Conservation (phyloP, 2,113 vertebrate genomes). For the Trochalopteron elliotii region DNA sequence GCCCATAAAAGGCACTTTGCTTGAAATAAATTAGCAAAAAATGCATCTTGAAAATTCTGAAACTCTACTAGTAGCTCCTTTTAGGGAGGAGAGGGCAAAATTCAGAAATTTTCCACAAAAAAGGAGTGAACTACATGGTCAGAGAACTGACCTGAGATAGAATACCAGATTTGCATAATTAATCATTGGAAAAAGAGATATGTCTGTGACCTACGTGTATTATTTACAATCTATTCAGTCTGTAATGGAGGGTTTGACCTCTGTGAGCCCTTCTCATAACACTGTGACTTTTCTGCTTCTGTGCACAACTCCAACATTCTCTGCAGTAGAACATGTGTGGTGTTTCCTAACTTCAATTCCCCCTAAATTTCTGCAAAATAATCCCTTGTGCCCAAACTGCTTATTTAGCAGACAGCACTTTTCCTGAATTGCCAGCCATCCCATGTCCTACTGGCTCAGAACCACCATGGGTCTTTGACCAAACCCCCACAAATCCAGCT, state of each 20-base stretch:
- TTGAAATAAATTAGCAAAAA: constrained; percentile 68
- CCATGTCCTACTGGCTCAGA: neutral
- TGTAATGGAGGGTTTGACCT: constrained; percentile 70
- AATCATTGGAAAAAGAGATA: constrained; percentile 60
- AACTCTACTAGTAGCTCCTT: neutral
- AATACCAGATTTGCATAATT: constrained; percentile 65
- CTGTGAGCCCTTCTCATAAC: neutral
- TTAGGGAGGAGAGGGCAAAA: neutral
- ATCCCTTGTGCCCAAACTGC: neutral
- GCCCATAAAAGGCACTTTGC: constrained; percentile 62
- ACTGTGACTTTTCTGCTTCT: neutral
- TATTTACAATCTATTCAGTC: constrained; percentile 65
- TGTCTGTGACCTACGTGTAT: constrained; percentile 35
- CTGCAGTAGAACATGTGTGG: rapidly evolving
- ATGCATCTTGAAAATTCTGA: constrained; percentile 8
- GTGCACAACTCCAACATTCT: neutral
- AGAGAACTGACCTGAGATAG: constrained; percentile 37
- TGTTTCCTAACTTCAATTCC: neutral
- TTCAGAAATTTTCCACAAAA: neutral
- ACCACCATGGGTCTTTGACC: neutral
- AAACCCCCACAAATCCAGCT: neutral
- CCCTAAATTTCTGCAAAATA: neutral
- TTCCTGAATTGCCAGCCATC: neutral
- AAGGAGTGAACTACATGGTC: neutral
- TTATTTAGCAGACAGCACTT: neutral